A percentile compares a stretch with the other conserved stretches of the same genome.
Conservation (phyloP, 2,888 invertebrate species). For the Laspeyria flexula region DNA sequence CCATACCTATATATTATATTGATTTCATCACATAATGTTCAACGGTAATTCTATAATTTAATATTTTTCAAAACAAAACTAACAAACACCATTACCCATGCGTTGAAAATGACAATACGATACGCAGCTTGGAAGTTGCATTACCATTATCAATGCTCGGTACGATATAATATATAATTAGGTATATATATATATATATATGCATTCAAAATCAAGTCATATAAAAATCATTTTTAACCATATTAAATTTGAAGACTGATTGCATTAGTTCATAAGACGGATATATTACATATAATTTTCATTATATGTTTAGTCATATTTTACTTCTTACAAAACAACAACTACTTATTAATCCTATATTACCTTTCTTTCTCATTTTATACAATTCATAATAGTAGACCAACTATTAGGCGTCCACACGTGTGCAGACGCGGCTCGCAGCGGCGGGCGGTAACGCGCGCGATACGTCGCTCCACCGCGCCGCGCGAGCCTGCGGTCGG, state of each 20-base stretch:
- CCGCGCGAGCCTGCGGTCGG: constrained; percentile 31
- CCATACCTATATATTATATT: constrained; percentile 58
- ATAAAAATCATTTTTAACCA: constrained; percentile 83
- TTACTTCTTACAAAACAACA: constrained; percentile 84
- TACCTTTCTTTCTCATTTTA: constrained; percentile 59
- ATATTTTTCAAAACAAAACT: constrained; percentile 68
- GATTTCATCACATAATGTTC: constrained; percentile 85
- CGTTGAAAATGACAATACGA: constrained; percentile 60
- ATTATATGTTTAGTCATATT: constrained; percentile 80
- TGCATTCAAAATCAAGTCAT: constrained; percentile 80
- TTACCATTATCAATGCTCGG: constrained; percentile 66
- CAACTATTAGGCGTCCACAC: constrained; percentile 73
- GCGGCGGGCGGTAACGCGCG: constrained; percentile 6
- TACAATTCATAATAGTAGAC: constrained; percentile 69
- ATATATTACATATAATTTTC: constrained; percentile 81
- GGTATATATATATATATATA: constrained; percentile 65
- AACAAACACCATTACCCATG: constrained; percentile 72
- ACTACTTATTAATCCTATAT: constrained; percentile 80
- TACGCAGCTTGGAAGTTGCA: constrained; percentile 49
- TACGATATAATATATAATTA: constrained; percentile 74
- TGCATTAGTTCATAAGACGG: constrained; percentile 81
- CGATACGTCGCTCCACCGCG: constrained; percentile 23
- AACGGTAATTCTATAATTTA: constrained; percentile 81
- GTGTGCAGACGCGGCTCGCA: constrained; percentile 41
- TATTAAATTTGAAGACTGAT: constrained; percentile 71